These are phyloP conservation scores for Tinamus major DNA, from an alignment of 2,797 vertebrate species.

Conservation along the genomic window DNA sequence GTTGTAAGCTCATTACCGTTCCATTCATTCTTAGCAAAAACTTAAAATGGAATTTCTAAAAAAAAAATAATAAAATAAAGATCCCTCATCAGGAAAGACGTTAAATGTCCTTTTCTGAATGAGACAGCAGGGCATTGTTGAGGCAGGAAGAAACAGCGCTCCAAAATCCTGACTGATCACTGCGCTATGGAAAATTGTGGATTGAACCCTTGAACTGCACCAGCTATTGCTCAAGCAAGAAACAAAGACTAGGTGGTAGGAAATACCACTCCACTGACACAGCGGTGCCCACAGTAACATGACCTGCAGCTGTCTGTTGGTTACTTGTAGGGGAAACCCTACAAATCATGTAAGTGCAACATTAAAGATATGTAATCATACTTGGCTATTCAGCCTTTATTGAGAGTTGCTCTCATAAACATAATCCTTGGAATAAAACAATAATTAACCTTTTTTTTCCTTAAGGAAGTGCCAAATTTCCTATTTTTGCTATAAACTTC, in stretches of 20 bases:
- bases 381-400: neutral
- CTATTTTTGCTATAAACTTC: constrained; percentile 58
- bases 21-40: neutral
- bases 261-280: neutral
- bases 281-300: neutral
- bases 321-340: neutral
- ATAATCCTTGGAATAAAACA: neutral
- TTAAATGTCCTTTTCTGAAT: neutral
- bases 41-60: neutral
- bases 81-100: neutral
- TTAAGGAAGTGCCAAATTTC: constrained; percentile 60
- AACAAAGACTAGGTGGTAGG: neutral
- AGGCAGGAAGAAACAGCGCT: neutral
- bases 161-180: neutral
- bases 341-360: neutral
- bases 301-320: neutral
- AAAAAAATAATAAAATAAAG: neutral
- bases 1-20: neutral
- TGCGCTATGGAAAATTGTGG: rapidly evolving
- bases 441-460: neutral
- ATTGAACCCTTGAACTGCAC: neutral
- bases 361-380: neutral
- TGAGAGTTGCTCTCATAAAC: neutral
- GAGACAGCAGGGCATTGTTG: rapidly evolving
- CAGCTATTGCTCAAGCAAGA: neutral